Conservation (phyloP, 1,140 invertebrate species). For the Rhizoglyphus robini region DNA sequence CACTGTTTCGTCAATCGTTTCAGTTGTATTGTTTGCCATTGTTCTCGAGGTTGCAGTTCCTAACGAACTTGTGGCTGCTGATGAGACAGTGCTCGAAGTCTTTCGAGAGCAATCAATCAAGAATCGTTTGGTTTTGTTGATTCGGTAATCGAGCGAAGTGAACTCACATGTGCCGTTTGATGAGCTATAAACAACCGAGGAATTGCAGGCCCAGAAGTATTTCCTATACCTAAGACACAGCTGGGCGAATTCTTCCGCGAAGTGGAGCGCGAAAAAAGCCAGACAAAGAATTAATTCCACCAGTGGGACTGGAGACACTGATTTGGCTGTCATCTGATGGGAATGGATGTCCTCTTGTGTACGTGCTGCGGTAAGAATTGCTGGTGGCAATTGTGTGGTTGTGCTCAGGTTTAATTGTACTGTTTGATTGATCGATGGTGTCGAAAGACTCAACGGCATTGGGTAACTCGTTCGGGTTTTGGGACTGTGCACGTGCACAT, state of each 20-base stretch:
- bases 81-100: background rate
- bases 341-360: background rate
- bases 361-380: too few relatives aligned
- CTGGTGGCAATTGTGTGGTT: background rate
- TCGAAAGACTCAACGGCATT: background rate
- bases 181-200: background rate
- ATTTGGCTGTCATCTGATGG: background rate
- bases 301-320: background rate
- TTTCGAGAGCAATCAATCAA: conserved; percentile 17
- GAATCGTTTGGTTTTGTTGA: conserved; percentile 12
- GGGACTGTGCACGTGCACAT: background rate
- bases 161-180: background rate
- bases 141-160: conserved; percentile 6
- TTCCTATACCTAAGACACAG: conserved; percentile 18
- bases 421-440: background rate
- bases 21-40: background rate
- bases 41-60: background rate
- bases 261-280: conserved; percentile 13
- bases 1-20: background rate
- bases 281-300: conserved; percentile 17
- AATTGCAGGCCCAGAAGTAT: conserved; percentile 14
- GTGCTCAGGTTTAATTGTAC: background rate
- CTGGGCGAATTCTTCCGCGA: conserved; percentile 13
- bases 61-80: background rate
- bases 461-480: background rate